Percentiles rank a stretch among this genome's conserved stretches.
phyloP scores from a whole-genome alignment of 1,140 invertebrate genomes.

The Drosophila arizonae region DNA sequence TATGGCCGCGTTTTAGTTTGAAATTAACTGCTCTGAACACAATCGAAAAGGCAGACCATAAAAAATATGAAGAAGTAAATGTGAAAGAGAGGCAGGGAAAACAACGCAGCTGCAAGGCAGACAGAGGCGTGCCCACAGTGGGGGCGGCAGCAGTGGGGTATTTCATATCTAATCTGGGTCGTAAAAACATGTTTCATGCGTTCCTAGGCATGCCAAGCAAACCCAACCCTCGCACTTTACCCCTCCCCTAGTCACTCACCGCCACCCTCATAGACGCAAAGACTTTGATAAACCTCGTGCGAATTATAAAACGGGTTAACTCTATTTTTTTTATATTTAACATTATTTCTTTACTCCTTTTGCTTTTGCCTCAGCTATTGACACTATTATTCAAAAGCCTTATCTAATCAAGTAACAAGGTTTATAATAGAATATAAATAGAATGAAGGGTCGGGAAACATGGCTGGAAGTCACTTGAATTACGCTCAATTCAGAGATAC shows the following conservation, averaged over 20 bases:
- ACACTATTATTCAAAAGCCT: too few species aligned
- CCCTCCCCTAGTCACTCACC: neutral
- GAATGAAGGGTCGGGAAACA: too few species aligned
- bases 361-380: neutral
- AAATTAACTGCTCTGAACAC: slow-evolving; percentile 58
- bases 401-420: too few species aligned
- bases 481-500: too few species aligned
- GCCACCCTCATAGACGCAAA: neutral
- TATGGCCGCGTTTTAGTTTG: slow-evolving; percentile 58
- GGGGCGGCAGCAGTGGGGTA: neutral
- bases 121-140: neutral
- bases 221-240: neutral
- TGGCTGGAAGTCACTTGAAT: too few species aligned
- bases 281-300: slow-evolving; percentile 1
- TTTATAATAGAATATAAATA: too few species aligned
- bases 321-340: slow-evolving; percentile 3
- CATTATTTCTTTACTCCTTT: neutral
- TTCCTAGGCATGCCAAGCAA: neutral
- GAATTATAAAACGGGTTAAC: slow-evolving; percentile 17
- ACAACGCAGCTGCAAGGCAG: slow-evolving; percentile 27
- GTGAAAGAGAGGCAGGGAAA: neutral
- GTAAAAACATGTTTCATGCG: slow-evolving; percentile 49
- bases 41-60: slow-evolving; percentile 42
- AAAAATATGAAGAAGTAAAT: slow-evolving; percentile 7
- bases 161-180: slow-evolving; percentile 70